A percentile compares a stretch with the other conserved stretches of the same genome.
Conservation (phyloP, 2,113 vertebrate species). For the Acrocephalus kingi region DNA sequence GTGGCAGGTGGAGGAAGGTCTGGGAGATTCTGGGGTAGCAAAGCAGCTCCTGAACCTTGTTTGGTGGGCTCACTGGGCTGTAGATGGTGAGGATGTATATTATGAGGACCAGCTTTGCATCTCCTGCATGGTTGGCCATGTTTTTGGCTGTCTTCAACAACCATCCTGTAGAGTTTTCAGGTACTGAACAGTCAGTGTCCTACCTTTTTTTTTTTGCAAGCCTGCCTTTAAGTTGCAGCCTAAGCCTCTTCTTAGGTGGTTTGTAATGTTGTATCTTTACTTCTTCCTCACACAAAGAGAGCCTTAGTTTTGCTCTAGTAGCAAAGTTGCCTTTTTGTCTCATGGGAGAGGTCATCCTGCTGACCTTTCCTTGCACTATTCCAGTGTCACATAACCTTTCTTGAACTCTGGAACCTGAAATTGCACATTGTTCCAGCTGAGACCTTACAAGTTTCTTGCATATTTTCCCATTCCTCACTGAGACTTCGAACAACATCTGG, state of each 20-base stretch:
- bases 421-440: background rate
- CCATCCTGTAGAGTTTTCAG: background rate
- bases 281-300: background rate
- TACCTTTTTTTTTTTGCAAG: background rate
- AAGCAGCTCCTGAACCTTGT: background rate
- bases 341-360: background rate
- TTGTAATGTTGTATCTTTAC: background rate
- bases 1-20: background rate
- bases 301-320: background rate
- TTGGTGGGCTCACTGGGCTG: background rate
- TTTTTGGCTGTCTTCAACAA: background rate
- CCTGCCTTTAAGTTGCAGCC: background rate
- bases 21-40: background rate
- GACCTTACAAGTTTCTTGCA: background rate
- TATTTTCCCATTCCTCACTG: background rate
- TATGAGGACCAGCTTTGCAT: background rate
- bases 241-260: background rate
- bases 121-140: background rate
- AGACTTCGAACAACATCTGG: background rate
- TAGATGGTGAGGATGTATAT: background rate
- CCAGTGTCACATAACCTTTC: conserved; percentile 14
- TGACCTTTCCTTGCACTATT: background rate
- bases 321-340: background rate
- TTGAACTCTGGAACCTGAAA: conserved; percentile 22
- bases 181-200: background rate